Evolutionary conservation across 2,113 vertebrate genomes (phyloP).

Genomic region (Illadopsis cleaveri): DNA sequence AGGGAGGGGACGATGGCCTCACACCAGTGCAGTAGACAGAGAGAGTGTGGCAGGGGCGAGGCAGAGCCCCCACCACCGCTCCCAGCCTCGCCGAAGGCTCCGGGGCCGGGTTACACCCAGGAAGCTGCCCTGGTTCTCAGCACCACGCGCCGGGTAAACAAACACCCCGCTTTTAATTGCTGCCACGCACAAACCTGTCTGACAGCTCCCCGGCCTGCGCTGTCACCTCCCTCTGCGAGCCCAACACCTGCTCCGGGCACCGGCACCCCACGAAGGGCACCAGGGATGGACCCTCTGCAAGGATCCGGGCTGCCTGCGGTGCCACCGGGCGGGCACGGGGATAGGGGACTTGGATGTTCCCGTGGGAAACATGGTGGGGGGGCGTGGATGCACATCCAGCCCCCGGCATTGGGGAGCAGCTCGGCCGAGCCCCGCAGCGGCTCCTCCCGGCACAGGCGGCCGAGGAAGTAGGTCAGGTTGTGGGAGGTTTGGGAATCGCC

Average conservation of each 20-base stretch:
- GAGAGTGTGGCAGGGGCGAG: neutral
- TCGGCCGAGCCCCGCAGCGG: neutral
- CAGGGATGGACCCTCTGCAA: neutral
- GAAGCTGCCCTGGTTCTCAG: constrained; percentile 61
- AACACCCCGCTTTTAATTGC: constrained; percentile 64
- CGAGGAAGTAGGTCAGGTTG: constrained; percentile 49
- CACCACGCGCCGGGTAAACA: constrained; percentile 42
- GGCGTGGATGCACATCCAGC: neutral
- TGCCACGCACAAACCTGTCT: constrained; percentile 63
- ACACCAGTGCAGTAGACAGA: rapidly evolving
- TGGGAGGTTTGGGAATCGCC: constrained; percentile 40
- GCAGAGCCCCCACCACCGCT: neutral
- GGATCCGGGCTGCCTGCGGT: neutral
- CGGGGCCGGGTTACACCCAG: constrained; percentile 22
- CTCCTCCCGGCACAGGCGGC: constrained; percentile 5
- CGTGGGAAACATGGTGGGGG: rapidly evolving
- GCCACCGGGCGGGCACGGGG: neutral
- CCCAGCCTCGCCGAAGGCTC: neutral
- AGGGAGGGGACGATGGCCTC: neutral
- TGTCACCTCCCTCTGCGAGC: constrained; percentile 38
- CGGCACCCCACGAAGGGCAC: neutral
- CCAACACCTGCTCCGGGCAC: constrained; percentile 25
- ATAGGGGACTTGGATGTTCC: neutral
- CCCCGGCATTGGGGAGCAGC: neutral
- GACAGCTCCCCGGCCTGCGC: constrained; percentile 53